Evolutionary conservation across 2,113 vertebrate genomes (phyloP), one percentile per base, ranked within the genome.

Genomic region (Xyrauchen texanus): DNA sequence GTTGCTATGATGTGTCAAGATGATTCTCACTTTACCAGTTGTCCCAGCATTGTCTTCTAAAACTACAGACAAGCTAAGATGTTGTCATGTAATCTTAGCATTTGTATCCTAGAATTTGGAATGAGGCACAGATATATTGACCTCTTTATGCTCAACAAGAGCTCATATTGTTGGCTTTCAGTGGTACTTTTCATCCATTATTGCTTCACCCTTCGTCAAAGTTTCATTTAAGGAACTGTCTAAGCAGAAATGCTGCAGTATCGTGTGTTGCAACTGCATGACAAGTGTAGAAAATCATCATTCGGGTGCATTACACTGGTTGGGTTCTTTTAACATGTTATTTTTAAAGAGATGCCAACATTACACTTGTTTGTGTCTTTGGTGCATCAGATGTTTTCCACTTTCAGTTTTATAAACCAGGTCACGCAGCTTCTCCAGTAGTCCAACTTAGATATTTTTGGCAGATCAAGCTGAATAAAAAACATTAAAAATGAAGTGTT

Each of bases 221-320:
- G 55, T 21, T 61, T 61, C 57, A 12, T 73, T 61, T 73, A 49
- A 73, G 71, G 71, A 73, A 73, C 71, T 34, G 71, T 21, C 42
- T 49, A 8, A 62, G 57, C 71, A 73, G 57, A 73, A 73, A 61
- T 2, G 13, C 55, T 15, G 55, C 7, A n/a, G 55, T 15, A 58
- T n/a, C 6, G 6, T 21, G 57, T 61, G 57, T 57, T 61, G 57
- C 70, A 73, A 73, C 55, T 5, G 3, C 45, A 49, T 34, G 44
- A 73, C 51, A 6, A 52, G 46, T 51, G 15, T 52, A 68, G 6
- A 45, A 71, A 45, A 6, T n/a, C 5, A 2, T 3, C 21, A 8
- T 5, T 6, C n/a, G 7, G 4, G 10, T 34, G 21, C 21, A 34
- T 34, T 34, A 34, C 21, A 1, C 21, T 34, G 21, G 12, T 42